These are phyloP conservation scores for Dermochelys coriacea DNA, from an alignment of 2,797 vertebrate species.

Conservation along the genomic window DNA sequence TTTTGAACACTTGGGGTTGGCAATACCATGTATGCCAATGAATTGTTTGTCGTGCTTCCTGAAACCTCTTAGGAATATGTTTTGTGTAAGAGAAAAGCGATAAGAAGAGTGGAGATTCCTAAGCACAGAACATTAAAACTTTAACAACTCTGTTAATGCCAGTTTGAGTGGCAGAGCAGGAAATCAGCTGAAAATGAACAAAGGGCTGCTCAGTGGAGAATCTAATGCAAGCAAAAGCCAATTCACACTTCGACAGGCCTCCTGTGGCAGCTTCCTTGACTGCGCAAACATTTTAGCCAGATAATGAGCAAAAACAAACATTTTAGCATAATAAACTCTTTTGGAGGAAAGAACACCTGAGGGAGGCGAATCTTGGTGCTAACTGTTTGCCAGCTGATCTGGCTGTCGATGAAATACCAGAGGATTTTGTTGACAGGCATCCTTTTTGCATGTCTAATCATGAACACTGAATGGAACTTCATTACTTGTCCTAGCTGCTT, in stretches of 20 bases:
- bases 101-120: neutral
- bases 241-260: conserved; percentile 38
- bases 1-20: conserved; percentile 15
- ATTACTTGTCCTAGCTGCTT: conserved; percentile 22
- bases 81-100: neutral
- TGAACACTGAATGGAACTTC: fast-evolving
- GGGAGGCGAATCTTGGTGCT: neutral
- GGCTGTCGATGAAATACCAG: neutral
- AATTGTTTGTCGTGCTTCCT: neutral
- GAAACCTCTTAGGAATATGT: neutral
- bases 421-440: neutral
- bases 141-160: conserved; percentile 5
- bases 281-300: conserved; percentile 51
- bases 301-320: conserved; percentile 53
- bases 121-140: neutral
- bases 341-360: conserved; percentile 2
- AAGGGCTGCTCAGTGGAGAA: neutral
- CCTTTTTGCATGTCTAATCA: neutral
- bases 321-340: conserved; percentile 21
- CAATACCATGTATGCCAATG: fast-evolving
- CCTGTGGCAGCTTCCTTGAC: conserved; percentile 32
- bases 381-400: neutral
- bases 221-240: conserved; percentile 53
- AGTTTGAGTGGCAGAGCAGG: conserved; percentile 63
- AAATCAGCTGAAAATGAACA: conserved; percentile 39